Evolutionary conservation across 2,888 invertebrate genomes (phyloP), one percentile per base, ranked within the genome.

Genomic region (Copidosoma aretas): DNA sequence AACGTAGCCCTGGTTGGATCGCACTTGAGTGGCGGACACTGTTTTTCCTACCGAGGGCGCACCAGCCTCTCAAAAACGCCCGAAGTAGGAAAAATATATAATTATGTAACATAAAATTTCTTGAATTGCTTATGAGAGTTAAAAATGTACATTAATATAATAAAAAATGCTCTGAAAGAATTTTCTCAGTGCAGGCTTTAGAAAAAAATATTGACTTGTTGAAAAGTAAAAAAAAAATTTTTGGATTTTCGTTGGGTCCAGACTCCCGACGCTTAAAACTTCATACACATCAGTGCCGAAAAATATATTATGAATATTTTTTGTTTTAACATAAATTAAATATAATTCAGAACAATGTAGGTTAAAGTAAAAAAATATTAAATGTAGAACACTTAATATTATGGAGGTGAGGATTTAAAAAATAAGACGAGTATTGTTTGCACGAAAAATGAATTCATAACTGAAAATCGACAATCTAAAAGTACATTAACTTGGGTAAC

Each of bases 361-460:
- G 41, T 65, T 39, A 32, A 56, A 19, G 32, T 39, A 58, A 53
- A 17, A 54, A 14, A 32, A 32, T 32, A 3, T 32, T 32, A 32
- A 32, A 8, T 32, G 4, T 32, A 32, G 32, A 32, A n/a, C n/a
- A n/a, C n/a, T n/a, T n/a, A n/a, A n/a, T n/a, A n/a, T n/a, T n/a
- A 8, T 32, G 3, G 64, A 64, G 51, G 46, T 24, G 49, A 60
- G 60, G 53, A 53, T 1, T 60, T 65, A 66, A 73, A 73, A 49
- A 73, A 74, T 71, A 74, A 74, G 71, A 73, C 74, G 63, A 73
- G 67, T 61, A 72, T 75, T 74, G 69, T 75, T 75, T 73, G 75
- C 74, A 75, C 73, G 71, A 78, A 77, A 76, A 77, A 81, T 82
- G 73, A 79, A 72, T 82, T 82, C 79, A 80, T 72, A 78, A 82